phyloP scores from a whole-genome alignment of 1,140 invertebrate species.

The Pseudomyrmex sp. region DNA sequence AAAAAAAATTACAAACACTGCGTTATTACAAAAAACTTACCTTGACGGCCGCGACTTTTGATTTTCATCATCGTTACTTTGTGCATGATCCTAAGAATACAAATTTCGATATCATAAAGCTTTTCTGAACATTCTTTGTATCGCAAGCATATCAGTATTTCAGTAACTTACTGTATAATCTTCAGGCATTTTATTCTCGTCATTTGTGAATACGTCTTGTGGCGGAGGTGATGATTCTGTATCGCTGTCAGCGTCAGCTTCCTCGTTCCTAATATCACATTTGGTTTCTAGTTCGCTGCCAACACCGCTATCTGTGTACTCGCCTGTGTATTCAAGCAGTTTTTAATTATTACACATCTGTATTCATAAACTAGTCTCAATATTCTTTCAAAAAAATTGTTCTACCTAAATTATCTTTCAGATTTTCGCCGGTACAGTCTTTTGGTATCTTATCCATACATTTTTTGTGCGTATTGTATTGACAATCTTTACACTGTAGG shows the following conservation, averaged over 20 bases:
- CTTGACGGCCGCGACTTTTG: constrained; percentile 81
- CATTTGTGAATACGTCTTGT: constrained; percentile 72
- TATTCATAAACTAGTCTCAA: constrained; percentile 44
- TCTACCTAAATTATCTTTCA: constrained; percentile 85
- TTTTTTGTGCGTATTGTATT: constrained; percentile 99
- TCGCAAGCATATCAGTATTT: background rate
- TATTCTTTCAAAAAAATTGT: background rate
- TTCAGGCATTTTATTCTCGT: constrained; percentile 79
- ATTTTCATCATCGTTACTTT: constrained; percentile 78
- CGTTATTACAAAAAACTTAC: constrained; percentile 65
- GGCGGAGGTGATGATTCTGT: constrained; percentile 78
- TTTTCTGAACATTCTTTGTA: constrained; percentile 1
- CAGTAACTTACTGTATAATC: constrained; percentile 76
- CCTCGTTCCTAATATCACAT: constrained; percentile 84
- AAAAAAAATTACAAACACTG: background rate
- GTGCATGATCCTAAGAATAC: constrained; percentile 79
- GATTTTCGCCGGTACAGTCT: constrained; percentile 96
- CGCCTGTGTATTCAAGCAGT: constrained; percentile 79
- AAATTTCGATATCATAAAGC: constrained; percentile 28
- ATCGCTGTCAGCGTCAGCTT: constrained; percentile 91
- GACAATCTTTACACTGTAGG: constrained; percentile 98
- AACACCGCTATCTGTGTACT: constrained; percentile 89
- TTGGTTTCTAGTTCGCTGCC: constrained; percentile 88
- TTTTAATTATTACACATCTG: background rate
- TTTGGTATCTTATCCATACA: constrained; percentile 97